Conservation (phyloP, 2,113 vertebrate species). For the Orycteropus afer region DNA sequence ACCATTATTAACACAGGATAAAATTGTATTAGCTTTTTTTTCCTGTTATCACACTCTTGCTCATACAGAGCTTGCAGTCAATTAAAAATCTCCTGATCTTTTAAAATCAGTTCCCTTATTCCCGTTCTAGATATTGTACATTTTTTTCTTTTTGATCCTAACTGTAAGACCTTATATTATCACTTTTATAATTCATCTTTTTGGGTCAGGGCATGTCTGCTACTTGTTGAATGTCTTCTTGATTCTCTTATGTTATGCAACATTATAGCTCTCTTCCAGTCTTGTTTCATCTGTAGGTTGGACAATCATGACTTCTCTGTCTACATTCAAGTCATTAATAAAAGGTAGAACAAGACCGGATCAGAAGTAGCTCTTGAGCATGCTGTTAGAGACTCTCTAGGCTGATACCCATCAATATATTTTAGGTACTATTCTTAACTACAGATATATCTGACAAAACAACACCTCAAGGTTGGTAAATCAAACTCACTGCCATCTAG, state of each 20-base stretch:
- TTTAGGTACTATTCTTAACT: neutral
- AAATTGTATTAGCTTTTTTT: slow-evolving; percentile 12
- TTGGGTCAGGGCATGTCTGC: neutral
- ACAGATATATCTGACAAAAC: neutral
- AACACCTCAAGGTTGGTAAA: neutral
- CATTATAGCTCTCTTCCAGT: neutral
- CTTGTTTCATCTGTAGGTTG: neutral
- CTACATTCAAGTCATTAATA: neutral
- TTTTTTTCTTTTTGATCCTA: neutral
- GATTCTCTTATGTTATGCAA: neutral
- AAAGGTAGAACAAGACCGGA: neutral
- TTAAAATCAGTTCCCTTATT: neutral
- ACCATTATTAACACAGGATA: neutral
- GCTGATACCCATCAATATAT: neutral
- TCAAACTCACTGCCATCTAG: no score
- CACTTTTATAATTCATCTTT: neutral
- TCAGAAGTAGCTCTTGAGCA: neutral
- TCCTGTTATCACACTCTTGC: neutral
- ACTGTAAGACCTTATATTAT: neutral
- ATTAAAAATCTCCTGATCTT: neutral
- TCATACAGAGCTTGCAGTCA: neutral
- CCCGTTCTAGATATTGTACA: neutral
- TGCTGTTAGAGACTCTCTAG: neutral
- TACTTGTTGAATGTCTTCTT: slow-evolving; percentile 44
- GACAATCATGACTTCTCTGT: neutral